Evolutionary conservation across 2,797 vertebrate genomes (phyloP), one percentile per base, ranked within the genome.

Genomic region (Ctenosaura bakeri): DNA sequence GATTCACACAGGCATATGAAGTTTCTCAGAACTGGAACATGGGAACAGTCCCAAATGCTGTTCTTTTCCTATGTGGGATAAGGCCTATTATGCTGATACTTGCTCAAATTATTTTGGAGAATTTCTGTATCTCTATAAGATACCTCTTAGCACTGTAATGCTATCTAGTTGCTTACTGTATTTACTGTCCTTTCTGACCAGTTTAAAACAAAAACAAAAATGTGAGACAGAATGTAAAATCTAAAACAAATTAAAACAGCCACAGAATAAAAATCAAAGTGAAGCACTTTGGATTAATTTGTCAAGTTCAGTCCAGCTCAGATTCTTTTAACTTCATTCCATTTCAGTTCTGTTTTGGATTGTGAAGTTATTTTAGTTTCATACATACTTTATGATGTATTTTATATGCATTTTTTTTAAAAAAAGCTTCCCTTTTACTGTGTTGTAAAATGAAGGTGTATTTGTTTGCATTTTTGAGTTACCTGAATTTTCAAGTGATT

Each of bases 11-110:
- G 52, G 24, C n/a, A 4, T 90, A 32, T 46, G 85, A 38, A 56
- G 29, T 88, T 91, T 91, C 90, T 82, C 64, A 46, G 8, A 26
- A 54, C 16, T 82, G 35, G 86, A 92, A 86, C 18, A 35, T 54
- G 35, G 86, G 80, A n/a, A 42, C 89, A 3, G 26, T 89, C 91
- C 73, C 14, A 77, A 83, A 26, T 81, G 52, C 59, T 87, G 1
- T 35, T 88, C 69, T 77, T 88, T 79, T 38, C 16, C 0, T 0
- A 14, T 46, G n/a, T 66, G 42, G 46, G 56, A 81, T 62, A 4
- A 29, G 12, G 50, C n/a, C 4, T 86, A 73, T 26, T 0, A 0
- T 83, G 81, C 20, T 6, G 0, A 14, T 77, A 66, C 14, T 91
- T 18, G 81, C 90, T 91, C 79, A 85, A 0, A 32, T 86, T 91